These are phyloP conservation scores for Arvicanthis niloticus DNA, from an alignment of 2,113 vertebrate species.

Conservation along the genomic window DNA sequence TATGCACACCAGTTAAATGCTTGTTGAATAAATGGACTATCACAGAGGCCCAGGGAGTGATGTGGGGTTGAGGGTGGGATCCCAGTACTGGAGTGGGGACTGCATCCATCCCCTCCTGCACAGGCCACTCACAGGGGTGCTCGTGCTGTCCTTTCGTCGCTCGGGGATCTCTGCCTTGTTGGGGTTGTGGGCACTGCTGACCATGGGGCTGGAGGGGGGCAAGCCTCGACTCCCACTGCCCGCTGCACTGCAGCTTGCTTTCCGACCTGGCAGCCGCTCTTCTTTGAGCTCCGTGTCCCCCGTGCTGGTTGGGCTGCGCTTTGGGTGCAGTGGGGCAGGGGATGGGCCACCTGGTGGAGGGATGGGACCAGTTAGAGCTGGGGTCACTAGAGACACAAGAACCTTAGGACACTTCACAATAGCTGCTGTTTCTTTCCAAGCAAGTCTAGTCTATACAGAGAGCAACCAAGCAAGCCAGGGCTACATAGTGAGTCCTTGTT, in stretches of 20 bases:
- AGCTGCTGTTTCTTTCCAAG: neutral
- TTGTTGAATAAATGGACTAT: neutral
- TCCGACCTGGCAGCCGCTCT: conserved; percentile 89
- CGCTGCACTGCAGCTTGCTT: conserved; percentile 90
- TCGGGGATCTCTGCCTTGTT: conserved; percentile 96
- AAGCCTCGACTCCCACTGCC: conserved; percentile 89
- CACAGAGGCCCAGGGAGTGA: neutral
- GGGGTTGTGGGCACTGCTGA: conserved; percentile 96
- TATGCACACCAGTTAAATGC: neutral
- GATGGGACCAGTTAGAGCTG: neutral
- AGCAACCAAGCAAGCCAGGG: neutral
- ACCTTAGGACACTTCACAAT: neutral
- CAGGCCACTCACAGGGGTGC: conserved; percentile 87
- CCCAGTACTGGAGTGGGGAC: neutral
- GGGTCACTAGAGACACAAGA: neutral
- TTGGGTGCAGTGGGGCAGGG: conserved; percentile 89
- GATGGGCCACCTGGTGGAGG: conserved; percentile 90
- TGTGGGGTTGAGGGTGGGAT: neutral
- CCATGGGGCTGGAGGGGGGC: conserved; percentile 94
- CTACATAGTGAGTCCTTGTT: neutral
- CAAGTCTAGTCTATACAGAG: too few relatives aligned
- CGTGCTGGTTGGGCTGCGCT: conserved; percentile 92
- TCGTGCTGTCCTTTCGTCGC: conserved; percentile 91
- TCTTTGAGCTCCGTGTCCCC: conserved; percentile 91
- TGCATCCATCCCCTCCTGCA: neutral